Base-by-base conservation (phyloP, 2,888 invertebrate genomes). In the Chironomus tentans region DNA sequence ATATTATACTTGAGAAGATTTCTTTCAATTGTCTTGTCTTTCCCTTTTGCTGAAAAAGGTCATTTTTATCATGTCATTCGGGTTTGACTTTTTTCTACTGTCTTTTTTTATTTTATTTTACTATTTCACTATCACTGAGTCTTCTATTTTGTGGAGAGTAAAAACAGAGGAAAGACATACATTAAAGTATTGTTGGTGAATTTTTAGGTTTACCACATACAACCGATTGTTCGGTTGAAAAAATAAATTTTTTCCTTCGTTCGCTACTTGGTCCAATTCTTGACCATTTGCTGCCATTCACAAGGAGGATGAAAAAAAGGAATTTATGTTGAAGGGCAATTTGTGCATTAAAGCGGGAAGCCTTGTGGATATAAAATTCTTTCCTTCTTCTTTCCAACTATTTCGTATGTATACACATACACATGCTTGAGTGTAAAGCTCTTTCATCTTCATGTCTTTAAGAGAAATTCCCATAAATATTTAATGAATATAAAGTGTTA, bases 31-130 rank as follows among this genome's bases (percentile, higher is more conserved):
- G 56, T 56, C 56, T 56, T 56, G n/a, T 15, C 56, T 15, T 18
- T 56, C 56, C 18, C 47, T 47, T 70, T 18, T 70, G 70, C 46
- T 70, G 70, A 70, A 70, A 70, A 70, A 47, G 70, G 70, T 70
- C 70, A 47, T 47, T 70, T 56, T 47, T 70, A 70, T 70, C 70
- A 70, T 70, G 70, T 70, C 70, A 70, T 70, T 70, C 46, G 46
- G 47, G 38, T 70, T 70, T 46, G 18, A 70, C 47, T 46, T 70
- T 70, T 68, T 68, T 24, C 50, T 50, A 50, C 50, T 38, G 38
- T 38, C 38, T 38, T 38, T 38, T 38, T 38, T 10, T 38, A 38
- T 38, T 38, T 38, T 38, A 38, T 38, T 56, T 56, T 56, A 15
- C 56, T 56, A 56, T 18, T 56, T 56, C 15, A 18, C 56, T 56